Evolutionary conservation across 2,888 invertebrate genomes (phyloP).

Genomic region (Pollenia amentaria): DNA sequence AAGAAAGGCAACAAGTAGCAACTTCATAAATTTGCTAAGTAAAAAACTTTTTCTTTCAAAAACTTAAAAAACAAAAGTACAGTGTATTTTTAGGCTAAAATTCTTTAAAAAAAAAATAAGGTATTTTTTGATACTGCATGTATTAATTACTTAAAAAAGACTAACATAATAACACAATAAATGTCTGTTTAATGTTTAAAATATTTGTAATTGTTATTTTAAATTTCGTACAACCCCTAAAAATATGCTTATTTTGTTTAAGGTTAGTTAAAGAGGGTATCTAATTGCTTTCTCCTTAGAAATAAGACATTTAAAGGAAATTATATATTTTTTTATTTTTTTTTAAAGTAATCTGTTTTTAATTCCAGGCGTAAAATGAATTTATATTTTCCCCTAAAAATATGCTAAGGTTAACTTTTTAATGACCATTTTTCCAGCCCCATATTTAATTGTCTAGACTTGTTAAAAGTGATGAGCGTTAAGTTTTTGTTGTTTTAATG

Average conservation of each 20-base stretch:
- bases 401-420: conserved; percentile 42
- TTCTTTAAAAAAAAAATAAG: neutral
- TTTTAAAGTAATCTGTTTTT: conserved; percentile 41
- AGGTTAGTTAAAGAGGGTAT: neutral
- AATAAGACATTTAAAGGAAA: conserved; percentile 6
- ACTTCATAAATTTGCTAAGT: neutral
- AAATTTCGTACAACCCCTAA: conserved; percentile 21
- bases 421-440: neutral
- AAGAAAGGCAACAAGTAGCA: conserved; percentile 52
- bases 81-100: neutral
- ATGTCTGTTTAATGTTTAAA: conserved; percentile 5
- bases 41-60: conserved; percentile 8
- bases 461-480: conserved; percentile 29
- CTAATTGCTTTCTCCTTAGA: neutral
- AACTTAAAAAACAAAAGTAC: neutral
- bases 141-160: conserved; percentile 57
- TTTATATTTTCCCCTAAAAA: conserved; percentile 13
- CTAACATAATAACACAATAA: conserved; percentile 18
- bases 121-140: conserved; percentile 29
- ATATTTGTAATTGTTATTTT: conserved; percentile 36
- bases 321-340: neutral
- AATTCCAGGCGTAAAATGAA: conserved; percentile 4
- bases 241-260: conserved; percentile 53
- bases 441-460: conserved; percentile 53
- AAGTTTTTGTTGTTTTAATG: conserved; percentile 25